phyloP scores from a whole-genome alignment of 2,797 vertebrate genomes.

The Platyrinchus mystaceus region DNA sequence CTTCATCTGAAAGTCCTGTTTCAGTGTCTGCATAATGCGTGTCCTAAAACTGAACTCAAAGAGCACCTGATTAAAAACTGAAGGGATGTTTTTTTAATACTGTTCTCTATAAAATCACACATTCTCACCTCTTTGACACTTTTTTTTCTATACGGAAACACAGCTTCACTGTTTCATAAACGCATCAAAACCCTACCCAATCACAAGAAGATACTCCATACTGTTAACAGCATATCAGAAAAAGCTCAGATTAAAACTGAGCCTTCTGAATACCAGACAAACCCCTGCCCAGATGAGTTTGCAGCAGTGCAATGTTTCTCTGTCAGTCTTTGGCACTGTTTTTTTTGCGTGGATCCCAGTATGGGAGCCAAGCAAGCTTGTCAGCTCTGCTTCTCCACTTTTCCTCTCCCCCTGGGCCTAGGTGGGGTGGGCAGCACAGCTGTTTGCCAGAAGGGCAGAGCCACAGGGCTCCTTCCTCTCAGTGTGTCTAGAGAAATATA shows the following conservation, averaged over 20 bases:
- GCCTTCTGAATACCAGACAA: neutral
- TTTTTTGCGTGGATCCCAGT: neutral
- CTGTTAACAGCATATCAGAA: neutral
- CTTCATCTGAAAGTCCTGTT: neutral
- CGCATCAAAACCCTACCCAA: neutral
- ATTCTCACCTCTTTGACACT: neutral
- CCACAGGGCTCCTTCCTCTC: neutral
- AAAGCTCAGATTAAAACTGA: neutral
- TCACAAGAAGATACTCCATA: neutral
- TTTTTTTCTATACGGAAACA: neutral
- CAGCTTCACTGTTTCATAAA: neutral
- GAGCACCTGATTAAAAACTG: neutral
- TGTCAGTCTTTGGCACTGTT: neutral
- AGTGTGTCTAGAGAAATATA: neutral
- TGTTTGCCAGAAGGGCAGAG: neutral
- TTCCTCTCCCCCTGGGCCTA: neutral
- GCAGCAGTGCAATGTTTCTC: neutral
- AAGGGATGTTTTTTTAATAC: neutral
- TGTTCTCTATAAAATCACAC: neutral
- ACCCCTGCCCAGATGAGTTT: accelerated
- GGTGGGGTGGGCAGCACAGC: neutral
- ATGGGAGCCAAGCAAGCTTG: accelerated
- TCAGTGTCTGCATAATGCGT: neutral
- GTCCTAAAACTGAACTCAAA: neutral
- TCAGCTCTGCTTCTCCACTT: neutral